Evolutionary conservation across 2,113 vertebrate species (phyloP).

Genomic region (Clinocottus analis): DNA sequence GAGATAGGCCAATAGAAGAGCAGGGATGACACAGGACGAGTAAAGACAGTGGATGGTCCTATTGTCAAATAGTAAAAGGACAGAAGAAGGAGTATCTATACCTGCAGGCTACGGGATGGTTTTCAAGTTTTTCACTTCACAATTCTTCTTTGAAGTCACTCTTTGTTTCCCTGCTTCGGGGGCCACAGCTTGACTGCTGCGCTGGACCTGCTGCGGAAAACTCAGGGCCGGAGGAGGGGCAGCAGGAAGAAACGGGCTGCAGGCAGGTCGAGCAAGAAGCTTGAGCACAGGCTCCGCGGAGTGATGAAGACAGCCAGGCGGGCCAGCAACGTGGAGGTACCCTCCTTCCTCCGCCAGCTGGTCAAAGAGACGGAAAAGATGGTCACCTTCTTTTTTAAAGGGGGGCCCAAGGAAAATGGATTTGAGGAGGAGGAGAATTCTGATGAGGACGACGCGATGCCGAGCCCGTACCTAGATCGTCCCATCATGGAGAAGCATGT

Average conservation of each 20-base stretch:
- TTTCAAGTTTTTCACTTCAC: conserved; percentile 8
- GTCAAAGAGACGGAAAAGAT: conserved; percentile 83
- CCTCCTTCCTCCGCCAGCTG: conserved; percentile 82
- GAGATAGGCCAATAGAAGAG: conserved; percentile 71
- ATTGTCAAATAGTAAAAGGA: not conserved
- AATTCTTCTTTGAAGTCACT: not conserved
- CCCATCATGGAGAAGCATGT: conserved; percentile 80
- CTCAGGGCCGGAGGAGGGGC: conserved; percentile 54
- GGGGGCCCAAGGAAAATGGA: conserved; percentile 62
- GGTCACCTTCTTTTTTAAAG: conserved; percentile 85
- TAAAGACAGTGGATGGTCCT: conserved; percentile 5
- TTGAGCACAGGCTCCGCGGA: conserved; percentile 61
- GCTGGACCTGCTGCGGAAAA: conserved; percentile 76
- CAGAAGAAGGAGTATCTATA: conserved; percentile 4
- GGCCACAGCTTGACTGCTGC: conserved; percentile 45
- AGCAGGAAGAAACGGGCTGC: conserved; percentile 58
- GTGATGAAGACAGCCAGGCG: conserved; percentile 80
- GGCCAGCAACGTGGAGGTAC: conserved; percentile 82
- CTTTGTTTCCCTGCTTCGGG: conserved; percentile 37
- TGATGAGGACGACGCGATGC: conserved; percentile 63
- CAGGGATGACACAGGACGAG: conserved; percentile 10
- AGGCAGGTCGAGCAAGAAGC: conserved; percentile 58
- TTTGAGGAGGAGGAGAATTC: conserved; percentile 61
- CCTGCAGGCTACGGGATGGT: not conserved
- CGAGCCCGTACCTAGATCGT: conserved; percentile 76